Evolutionary conservation across 2,113 vertebrate genomes (phyloP), one percentile per base, ranked within the genome.

Genomic region (Nansenia antarctica): DNA sequence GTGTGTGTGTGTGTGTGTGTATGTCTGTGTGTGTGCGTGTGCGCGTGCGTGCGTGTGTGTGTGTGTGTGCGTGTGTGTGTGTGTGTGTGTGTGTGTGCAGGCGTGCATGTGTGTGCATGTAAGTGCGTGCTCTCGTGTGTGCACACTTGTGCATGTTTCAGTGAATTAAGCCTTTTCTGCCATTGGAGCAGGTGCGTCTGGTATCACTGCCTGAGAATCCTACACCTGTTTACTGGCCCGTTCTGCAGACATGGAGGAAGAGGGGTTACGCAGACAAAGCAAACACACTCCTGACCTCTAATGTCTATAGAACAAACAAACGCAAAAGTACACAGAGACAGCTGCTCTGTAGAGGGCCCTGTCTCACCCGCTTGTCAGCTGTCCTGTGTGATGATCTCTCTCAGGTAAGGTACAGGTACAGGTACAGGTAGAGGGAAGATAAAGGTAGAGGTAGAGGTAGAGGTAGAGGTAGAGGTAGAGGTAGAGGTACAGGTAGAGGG

Each of bases 261-360:
- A 54, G 74, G 64, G 73, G 69, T 81, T 82, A 78, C 82, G 84
- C 77, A 89, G 84, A 86, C 87, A 89, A 88, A 86, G 85, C 86
- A 81, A 85, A 86, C 86, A 86, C 72, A 73, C 79, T 80, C 49
- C 74, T 84, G 76, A 86, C 84, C 86, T 69, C 79, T 85, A 63
- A 76, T 76, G 62, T 85, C 80, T 74, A 76, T 72, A 86, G 81
- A 88, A 86, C 86, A 87, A 88, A 87, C 82, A 83, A 70, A 82
- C 82, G 62, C 78, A 77, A 88, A 85, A 88, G 82, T 87, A 89
- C 86, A 90, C 88, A 91, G 74, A 81, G 78, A 86, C 89, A 89
- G 87, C 85, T 89, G 87, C 82, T 84, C 72, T 66, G 75, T 79
- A 73, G 60, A 34, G 37, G 74, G 79, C 87, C 72, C 66, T 39